Conservation (phyloP, 2,797 vertebrate genomes). For the Falco concolor region DNA sequence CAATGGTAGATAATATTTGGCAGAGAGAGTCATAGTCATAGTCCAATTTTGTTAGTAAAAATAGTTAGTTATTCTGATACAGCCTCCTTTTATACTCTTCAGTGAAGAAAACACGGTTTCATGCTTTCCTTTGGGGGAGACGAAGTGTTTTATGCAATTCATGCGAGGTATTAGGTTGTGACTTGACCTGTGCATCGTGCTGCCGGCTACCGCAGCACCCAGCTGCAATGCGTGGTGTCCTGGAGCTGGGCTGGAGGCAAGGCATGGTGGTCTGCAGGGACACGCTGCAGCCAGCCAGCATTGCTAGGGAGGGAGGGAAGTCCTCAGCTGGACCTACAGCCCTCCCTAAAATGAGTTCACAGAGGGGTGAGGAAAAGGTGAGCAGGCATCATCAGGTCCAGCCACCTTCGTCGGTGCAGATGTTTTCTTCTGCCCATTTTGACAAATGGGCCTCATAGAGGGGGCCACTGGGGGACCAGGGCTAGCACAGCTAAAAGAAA, state of each 20-base stretch:
- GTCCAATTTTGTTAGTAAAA: background rate
- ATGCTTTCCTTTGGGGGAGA: background rate
- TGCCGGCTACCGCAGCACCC: no score
- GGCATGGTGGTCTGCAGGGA: background rate
- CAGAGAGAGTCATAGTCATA: background rate
- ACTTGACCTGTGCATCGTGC: no score
- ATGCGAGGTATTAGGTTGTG: background rate
- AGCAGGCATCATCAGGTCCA: background rate
- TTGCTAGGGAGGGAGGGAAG: background rate
- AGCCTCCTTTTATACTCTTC: background rate
- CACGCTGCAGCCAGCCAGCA: background rate
- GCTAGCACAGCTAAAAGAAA: background rate
- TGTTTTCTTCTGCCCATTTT: background rate
- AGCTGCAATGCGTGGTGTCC: background rate
- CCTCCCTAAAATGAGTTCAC: background rate
- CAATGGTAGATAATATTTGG: background rate
- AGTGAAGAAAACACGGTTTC: background rate
- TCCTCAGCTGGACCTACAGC: background rate
- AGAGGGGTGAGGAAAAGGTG: background rate
- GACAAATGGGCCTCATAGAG: background rate
- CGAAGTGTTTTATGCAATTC: background rate
- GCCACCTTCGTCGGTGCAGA: background rate
- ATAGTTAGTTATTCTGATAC: background rate
- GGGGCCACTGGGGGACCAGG: background rate
- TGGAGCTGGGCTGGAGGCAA: accelerated